A percentile compares a stretch with the other conserved stretches of the same genome.
Evolutionary conservation across 1,140 invertebrate species (phyloP).

Genomic region (Physella acuta): DNA sequence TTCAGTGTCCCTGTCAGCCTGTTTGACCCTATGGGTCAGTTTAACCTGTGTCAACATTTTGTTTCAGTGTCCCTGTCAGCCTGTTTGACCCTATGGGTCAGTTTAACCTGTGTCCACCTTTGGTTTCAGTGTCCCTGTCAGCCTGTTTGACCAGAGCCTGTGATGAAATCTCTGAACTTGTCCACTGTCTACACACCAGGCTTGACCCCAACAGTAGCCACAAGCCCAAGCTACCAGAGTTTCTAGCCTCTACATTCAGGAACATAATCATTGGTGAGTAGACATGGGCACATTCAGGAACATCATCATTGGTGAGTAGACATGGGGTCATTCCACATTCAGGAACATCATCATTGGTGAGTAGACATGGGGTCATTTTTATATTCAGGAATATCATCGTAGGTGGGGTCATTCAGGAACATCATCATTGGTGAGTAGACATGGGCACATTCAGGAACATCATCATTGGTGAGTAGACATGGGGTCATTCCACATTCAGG

Average conservation of each 20-base stretch:
- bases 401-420: too few species aligned
- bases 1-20: constrained; percentile 28
- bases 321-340: too few species aligned
- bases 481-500: too few species aligned
- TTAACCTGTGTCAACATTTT: constrained; percentile 1
- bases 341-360: too few species aligned
- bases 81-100: constrained; percentile 32
- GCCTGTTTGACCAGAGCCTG: constrained; percentile 47
- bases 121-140: constrained; percentile 22
- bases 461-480: too few species aligned
- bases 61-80: constrained; percentile 27
- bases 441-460: too few species aligned
- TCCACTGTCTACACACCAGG: constrained; percentile 50
- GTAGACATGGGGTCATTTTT: too few species aligned
- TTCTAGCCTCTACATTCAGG: constrained; percentile 44
- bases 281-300: too few species aligned
- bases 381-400: too few species aligned
- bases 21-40: constrained; percentile 32
- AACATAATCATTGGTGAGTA: constrained; percentile 57
- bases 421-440: too few species aligned
- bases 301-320: too few species aligned
- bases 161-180: constrained; percentile 58
- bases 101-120: background rate
- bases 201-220: constrained; percentile 29
- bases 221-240: constrained; percentile 35